These are phyloP conservation scores for Neoitamus cyanurus DNA, from an alignment of 2,888 invertebrate genomes.

Conservation along the genomic window DNA sequence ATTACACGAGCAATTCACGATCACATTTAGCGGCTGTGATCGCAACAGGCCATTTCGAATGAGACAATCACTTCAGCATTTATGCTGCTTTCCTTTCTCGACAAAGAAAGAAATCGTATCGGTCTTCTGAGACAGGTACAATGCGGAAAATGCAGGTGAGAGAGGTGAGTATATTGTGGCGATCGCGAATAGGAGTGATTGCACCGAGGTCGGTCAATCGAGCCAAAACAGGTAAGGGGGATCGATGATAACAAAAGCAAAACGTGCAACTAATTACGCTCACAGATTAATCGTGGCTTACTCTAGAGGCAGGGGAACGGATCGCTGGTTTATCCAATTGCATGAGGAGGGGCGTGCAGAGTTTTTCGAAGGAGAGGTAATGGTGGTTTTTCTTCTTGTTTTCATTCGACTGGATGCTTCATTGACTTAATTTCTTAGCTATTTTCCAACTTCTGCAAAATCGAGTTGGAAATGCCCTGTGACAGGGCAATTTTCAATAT, in stretches of 20 bases:
- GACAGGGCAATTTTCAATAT: conserved; percentile 1
- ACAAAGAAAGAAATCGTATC: background rate
- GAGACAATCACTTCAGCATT: background rate
- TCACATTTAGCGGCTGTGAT: background rate
- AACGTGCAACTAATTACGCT: conserved; percentile 22
- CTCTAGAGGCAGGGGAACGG: conserved; percentile 33
- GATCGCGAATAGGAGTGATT: conserved; percentile 26
- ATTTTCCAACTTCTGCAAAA: conserved; percentile 25
- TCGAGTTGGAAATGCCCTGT: background rate
- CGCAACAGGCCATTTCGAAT: background rate
- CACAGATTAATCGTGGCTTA: conserved; percentile 28
- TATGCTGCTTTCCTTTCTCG: background rate
- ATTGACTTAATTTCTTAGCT: conserved; percentile 15
- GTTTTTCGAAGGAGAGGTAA: conserved; percentile 38
- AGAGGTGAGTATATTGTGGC: background rate
- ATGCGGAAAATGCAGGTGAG: background rate
- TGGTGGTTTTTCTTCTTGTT: background rate
- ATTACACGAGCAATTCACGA: background rate
- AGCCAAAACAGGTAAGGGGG: conserved; percentile 13
- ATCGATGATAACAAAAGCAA: conserved; percentile 11
- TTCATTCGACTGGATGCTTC: background rate
- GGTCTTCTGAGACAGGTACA: background rate
- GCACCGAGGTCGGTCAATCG: conserved; percentile 18
- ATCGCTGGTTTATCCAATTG: conserved; percentile 27
- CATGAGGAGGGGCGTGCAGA: conserved; percentile 34